Evolutionary conservation across 2,888 invertebrate species (phyloP), one percentile per base, ranked within the genome.

Genomic region (Microchrysa polita): DNA sequence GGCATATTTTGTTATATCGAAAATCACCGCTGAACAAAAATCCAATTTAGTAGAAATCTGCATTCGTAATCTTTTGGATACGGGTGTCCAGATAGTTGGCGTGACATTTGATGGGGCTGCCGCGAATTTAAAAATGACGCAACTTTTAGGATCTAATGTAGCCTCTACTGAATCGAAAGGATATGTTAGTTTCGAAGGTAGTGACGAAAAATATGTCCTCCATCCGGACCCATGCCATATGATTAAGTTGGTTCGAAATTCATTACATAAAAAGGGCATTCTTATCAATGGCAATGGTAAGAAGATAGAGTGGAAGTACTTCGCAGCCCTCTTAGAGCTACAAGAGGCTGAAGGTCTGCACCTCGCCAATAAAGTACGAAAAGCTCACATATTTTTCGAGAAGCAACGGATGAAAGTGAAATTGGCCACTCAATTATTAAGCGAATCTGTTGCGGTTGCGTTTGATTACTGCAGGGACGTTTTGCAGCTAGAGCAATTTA

Each of bases 321-420:
- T 74, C 27, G 1, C 9, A 2, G 0, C 1, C 7, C 27, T 74
- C 12, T 23, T 16, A n/a, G 0, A 44, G 9, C 23, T 74, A 4
- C 74, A 71, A 61, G 63, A 69, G 27, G 59, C n/a, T 22, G 63
- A 74, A 52, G 12, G 48, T 2, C 22, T 74, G 1, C 74, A 74
- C 53, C 60, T 74, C 18, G 69, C 27, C 12, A 74, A 74, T 42
- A 74, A 73, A 60, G 34, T 74, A 16, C 27, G 73, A 18, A 42
- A 59, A 53, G 27, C 7, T 55, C 61, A 9, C 69, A 73, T 59
- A 53, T 73, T 42, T 73, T 67, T 74, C 20, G 18, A 27, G n/a
- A n/a, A n/a, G n/a, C 23, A 75, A 34, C 67, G 73, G 55, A 75
- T 75, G 67, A 75, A 73, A 27, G 75, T 73, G 27, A 34, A 34